Base-by-base conservation (phyloP, 2,888 invertebrate species). In the Crocallis elinguaria region DNA sequence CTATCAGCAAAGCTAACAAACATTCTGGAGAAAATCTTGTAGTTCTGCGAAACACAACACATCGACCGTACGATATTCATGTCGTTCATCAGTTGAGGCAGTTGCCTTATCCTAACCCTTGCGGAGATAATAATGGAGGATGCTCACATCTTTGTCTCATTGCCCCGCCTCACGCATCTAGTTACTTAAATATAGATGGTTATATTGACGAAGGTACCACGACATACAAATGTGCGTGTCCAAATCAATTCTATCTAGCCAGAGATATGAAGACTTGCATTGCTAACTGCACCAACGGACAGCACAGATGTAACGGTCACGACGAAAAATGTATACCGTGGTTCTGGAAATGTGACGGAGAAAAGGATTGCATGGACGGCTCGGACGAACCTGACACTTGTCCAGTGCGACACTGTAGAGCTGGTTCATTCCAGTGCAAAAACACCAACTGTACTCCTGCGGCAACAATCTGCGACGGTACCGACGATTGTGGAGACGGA, bases 71-170 rank as follows among this genome's bases (percentile, higher is more conserved):
- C 80, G 98, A 98, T 73, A 94, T 99, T 61, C 98, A 98, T 76
- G 93, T 97, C 7, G 97, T 97, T 71, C 99, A 99, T 84, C 96
- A 97, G 0, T 86, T 98, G 35, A 90, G 97, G 44, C 99, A 99
- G 75, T 83, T 97, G 27, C 94, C 96, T 0, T 97, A 96, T 73
- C 88, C 93, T 0, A 98, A 99, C 86, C 99, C 99, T 0, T 99
- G 99, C 76, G 97, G 96, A 0, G 91, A 92, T 0, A 96, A 97
- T 77, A 99, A 99, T 77, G 99, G 98, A 14, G 98, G 98, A 2
- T 99, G 99, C 77, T 97, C 98, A 0, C 99, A 99, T 89, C 93
- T 99, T 4, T 99, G 99, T 77, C 90, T 99, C 17, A 95, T 99
- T 33, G 94, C 97, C 0, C 97, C 98, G 11, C 96, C 95, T 0